Base-by-base conservation (phyloP, 2,888 invertebrate species). In the Beris chalybata region DNA sequence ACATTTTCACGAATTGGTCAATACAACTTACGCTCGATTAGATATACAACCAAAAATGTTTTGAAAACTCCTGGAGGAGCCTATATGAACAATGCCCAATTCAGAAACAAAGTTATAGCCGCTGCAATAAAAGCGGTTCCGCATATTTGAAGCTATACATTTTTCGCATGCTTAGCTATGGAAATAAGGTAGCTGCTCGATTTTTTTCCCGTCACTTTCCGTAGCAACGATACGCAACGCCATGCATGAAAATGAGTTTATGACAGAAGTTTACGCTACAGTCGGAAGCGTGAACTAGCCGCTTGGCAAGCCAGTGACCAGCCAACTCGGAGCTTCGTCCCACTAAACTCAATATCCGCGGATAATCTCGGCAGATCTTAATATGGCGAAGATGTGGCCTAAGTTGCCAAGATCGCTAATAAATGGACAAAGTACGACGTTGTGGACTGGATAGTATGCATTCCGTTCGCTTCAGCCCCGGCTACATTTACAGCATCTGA, bases 81-180 rank as follows among this genome's bases (percentile, higher is more conserved):
- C 22, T 22, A 2, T 22, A 22, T 22, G 22, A 22, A 22, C 22
- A 22, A 22, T 22, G 3, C 1, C 22, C 22, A 22, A 22, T 22
- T 22, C 22, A 2, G 22, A 22, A 22, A 22, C 22, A 22, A 22
- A 22, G 22, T 22, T 22, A 22, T 22, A 22, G 22, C 22, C 9
- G 56, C 43, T 38, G 12, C 56, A 43, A 56, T 56, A 56, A 38
- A 56, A 56, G 56, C 11, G 44, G 56, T 56, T 56, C 56, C 56
- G 56, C 44, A 29, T 13, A 56, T 29, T 56, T 43, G 11, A 56
- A 43, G 12, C n/a, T n/a, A n/a, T 44, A 9, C 44, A 31, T 32
- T 56, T 56, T 43, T 56, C 56, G 15, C 43, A 15, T 56, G 56
- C 43, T 56, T 38, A 56, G 56, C 44, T 56, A 56, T 56, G 56